Percentiles rank a stretch among this genome's conserved stretches.
Evolutionary conservation across 2,113 vertebrate species (phyloP).

Genomic region (Sinocyclocheilus rhinocerous): DNA sequence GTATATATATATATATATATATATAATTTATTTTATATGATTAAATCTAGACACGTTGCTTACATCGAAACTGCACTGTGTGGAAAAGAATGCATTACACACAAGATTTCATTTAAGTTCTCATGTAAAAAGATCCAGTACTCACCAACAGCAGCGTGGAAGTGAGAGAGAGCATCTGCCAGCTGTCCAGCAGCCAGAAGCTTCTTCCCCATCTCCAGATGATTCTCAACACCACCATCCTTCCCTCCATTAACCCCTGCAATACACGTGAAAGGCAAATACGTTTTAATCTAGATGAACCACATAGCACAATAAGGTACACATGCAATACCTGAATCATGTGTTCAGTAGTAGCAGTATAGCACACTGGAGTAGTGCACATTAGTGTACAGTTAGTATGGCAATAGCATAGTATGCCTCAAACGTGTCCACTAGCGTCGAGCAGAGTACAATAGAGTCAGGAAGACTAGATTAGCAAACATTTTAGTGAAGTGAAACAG

Average conservation of each 20-base stretch:
- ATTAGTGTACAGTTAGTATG: not conserved
- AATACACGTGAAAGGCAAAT: slow-evolving; percentile 44
- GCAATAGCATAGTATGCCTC: slow-evolving; percentile 5
- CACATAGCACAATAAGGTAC: not conserved
- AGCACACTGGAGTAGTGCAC: not conserved
- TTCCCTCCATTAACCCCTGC: slow-evolving; percentile 90
- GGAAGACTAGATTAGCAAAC: not conserved
- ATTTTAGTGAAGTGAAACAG: not conserved
- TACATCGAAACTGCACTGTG: not conserved
- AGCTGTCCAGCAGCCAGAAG: slow-evolving; percentile 95
- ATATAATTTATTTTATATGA: no score
- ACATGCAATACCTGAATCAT: not conserved
- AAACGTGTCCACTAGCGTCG: not conserved
- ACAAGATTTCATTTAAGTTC: not conserved
- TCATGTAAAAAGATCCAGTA: slow-evolving; percentile 38
- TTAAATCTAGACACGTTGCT: no score
- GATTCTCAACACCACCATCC: slow-evolving; percentile 91
- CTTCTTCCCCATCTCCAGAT: slow-evolving; percentile 98
- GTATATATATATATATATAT: no score
- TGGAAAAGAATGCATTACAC: not conserved
- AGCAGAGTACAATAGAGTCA: not conserved
- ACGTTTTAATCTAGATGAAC: not conserved
- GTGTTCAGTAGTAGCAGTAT: not conserved
- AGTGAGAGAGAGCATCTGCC: slow-evolving; percentile 95
- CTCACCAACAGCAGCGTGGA: slow-evolving; percentile 94